These are phyloP conservation scores for Spheniscus mendiculus DNA, from an alignment of 2,113 vertebrate species.

Conservation along the genomic window DNA sequence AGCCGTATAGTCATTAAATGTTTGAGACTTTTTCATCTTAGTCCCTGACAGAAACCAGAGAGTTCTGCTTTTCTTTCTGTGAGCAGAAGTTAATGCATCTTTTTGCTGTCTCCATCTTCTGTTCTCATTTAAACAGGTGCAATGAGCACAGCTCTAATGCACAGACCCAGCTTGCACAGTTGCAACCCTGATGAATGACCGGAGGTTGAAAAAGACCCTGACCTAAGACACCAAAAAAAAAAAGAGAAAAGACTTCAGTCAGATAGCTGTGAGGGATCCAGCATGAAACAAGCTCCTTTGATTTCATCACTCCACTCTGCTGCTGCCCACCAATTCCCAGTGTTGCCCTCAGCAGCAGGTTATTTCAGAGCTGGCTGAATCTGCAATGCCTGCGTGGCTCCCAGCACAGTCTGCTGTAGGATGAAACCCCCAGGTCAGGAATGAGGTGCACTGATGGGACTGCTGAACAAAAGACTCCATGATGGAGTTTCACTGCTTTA, in stretches of 20 bases:
- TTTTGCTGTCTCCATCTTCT: not conserved
- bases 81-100: not conserved
- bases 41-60: not conserved
- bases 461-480: not conserved
- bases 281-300: not conserved
- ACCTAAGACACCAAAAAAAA: not conserved
- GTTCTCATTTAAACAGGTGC: not conserved
- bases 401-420: not conserved
- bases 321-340: not conserved
- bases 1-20: not conserved
- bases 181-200: not conserved
- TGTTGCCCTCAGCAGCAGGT: not conserved
- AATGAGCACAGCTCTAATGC: not conserved
- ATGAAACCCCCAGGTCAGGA: not conserved
- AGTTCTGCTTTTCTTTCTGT: not conserved
- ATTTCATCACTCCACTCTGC: not conserved
- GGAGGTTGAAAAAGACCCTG: slow-evolving; percentile 7
- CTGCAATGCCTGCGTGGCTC: not conserved
- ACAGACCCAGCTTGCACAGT: not conserved
- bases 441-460: not conserved
- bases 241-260: not conserved
- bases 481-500: not conserved
- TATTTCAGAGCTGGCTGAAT: not conserved
- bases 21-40: not conserved
- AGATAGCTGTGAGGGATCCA: not conserved